Conservation (phyloP, 2,113 vertebrate genomes). For the Misgurnus mizolepis region DNA sequence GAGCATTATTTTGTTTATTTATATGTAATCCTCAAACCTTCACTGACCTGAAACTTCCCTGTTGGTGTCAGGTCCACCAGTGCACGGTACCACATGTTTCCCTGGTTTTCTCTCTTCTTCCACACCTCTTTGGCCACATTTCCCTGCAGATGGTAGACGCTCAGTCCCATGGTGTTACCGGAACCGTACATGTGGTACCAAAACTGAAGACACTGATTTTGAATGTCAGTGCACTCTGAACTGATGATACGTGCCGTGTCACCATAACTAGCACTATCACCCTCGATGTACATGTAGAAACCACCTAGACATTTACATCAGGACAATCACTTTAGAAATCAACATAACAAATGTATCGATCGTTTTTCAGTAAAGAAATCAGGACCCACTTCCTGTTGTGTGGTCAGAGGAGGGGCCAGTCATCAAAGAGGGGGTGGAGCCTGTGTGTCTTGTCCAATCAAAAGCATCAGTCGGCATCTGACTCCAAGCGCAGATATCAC, state of each 20-base stretch:
- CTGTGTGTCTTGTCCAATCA: slow-evolving; percentile 65
- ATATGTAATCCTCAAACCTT: background rate
- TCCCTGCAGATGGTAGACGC: slow-evolving; percentile 67
- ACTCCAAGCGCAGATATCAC: slow-evolving; percentile 72
- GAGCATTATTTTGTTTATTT: background rate
- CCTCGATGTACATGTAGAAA: slow-evolving; percentile 79
- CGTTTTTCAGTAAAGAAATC: background rate
- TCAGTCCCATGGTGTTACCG: slow-evolving; percentile 71
- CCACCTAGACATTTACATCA: slow-evolving; percentile 61
- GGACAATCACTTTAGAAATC: too few species aligned
- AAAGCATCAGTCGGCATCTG: slow-evolving; percentile 73
- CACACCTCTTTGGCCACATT: slow-evolving; percentile 44
- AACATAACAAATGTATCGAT: too few species aligned
- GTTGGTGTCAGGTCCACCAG: slow-evolving; percentile 65
- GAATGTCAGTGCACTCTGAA: slow-evolving; percentile 63
- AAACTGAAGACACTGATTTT: slow-evolving; percentile 80
- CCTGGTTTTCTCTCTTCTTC: slow-evolving; percentile 66
- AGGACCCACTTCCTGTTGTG: slow-evolving; percentile 55
- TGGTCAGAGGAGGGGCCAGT: slow-evolving; percentile 63
- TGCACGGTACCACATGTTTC: slow-evolving; percentile 69
- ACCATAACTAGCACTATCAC: slow-evolving; percentile 49
- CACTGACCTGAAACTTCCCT: slow-evolving; percentile 55
- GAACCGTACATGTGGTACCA: slow-evolving; percentile 84
- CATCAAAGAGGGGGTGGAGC: slow-evolving; percentile 56
- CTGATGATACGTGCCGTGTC: slow-evolving; percentile 74